These are phyloP conservation scores for Cyrtodaria siliqua DNA, from an alignment of 2,888 invertebrate species.

Conservation along the genomic window DNA sequence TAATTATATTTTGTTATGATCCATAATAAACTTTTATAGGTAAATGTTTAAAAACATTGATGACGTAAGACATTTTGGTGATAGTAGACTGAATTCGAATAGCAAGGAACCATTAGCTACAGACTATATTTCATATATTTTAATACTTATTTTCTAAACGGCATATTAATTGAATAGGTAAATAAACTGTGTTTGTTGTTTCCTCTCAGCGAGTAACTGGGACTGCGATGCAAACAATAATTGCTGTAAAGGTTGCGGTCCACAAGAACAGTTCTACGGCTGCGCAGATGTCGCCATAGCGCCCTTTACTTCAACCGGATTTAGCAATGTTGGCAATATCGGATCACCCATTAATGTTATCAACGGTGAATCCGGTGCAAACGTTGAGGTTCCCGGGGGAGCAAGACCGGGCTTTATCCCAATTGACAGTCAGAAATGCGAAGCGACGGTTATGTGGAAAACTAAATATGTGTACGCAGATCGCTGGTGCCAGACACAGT, in stretches of 20 bases:
- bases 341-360: neutral
- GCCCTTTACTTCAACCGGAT: no score
- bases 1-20: no score
- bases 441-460: conserved; percentile 41
- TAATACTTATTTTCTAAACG: no score
- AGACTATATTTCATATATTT: no score
- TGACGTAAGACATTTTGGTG: no score
- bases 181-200: neutral
- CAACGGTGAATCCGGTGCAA: neutral
- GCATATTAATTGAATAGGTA: neutral
- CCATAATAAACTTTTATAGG: no score
- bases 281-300: conserved; percentile 56
- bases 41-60: neutral
- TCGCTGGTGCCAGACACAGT: conserved; percentile 61
- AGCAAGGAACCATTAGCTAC: no score
- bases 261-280: conserved; percentile 66
- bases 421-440: conserved; percentile 23
- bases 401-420: conserved; percentile 26
- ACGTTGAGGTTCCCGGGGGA: neutral
- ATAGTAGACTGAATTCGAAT: no score
- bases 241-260: conserved; percentile 70
- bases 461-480: conserved; percentile 44
- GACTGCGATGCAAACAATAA: conserved; percentile 59
- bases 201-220: conserved; percentile 66
- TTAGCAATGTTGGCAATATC: neutral